Conservation (phyloP, 2,888 invertebrate species). For the Agrilus cyanescens region DNA sequence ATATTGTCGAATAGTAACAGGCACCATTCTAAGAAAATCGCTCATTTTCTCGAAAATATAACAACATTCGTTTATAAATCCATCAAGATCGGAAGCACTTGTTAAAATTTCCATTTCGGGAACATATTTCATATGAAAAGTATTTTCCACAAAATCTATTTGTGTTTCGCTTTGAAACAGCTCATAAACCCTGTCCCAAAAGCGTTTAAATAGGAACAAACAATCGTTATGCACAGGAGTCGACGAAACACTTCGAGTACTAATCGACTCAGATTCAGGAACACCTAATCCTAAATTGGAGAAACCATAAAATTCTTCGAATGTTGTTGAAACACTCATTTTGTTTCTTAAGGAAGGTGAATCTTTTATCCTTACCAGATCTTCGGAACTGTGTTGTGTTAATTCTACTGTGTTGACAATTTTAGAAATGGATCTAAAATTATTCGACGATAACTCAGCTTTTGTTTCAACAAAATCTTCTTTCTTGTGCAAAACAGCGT, state of each 20-base stretch:
- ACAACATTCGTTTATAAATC: neutral
- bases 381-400: neutral
- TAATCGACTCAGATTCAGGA: too few species aligned
- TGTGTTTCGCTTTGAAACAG: slow-evolving; percentile 6
- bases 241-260: too few species aligned
- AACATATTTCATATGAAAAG: slow-evolving; percentile 3
- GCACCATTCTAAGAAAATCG: neutral
- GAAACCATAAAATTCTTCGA: too few species aligned
- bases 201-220: neutral
- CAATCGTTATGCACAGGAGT: too few species aligned
- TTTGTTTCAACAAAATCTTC: neutral
- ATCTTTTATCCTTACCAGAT: too few species aligned
- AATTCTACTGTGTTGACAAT: neutral
- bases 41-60: too few species aligned
- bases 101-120: too few species aligned
- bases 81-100: too few species aligned
- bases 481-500: neutral
- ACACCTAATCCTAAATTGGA: too few species aligned
- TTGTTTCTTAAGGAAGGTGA: neutral
- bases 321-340: too few species aligned
- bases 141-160: slow-evolving; percentile 4
- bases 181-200: slow-evolving; percentile 7
- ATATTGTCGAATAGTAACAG: slow-evolving; percentile 3
- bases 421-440: neutral
- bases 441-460: too few species aligned